Evolutionary conservation across 30 jellyfish, hydroid and myxozoan genomes (phyloP).

Genomic region (Hydractinia echinata): DNA sequence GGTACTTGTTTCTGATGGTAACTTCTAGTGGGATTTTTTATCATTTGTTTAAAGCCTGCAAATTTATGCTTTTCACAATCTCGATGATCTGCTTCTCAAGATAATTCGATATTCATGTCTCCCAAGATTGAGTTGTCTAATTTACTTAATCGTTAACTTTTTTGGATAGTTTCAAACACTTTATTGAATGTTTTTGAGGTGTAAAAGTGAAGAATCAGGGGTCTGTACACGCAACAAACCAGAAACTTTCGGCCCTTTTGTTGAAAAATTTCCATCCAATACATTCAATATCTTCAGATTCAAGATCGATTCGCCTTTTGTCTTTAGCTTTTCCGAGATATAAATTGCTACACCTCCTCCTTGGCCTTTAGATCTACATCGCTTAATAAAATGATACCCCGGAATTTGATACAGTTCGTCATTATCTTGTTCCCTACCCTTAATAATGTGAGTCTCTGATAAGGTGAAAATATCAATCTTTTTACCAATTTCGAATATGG

Average conservation of each 20-base stretch:
- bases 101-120: constrained; percentile 5
- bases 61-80: neutral
- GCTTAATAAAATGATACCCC: neutral
- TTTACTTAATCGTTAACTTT: neutral
- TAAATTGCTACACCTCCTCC: constrained; percentile 29
- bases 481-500: too few species aligned
- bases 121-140: neutral
- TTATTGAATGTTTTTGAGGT: neutral
- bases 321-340: constrained; percentile 22
- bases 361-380: neutral
- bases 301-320: constrained; percentile 27
- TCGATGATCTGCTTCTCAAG: too few species aligned
- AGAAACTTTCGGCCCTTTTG: neutral
- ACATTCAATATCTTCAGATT: constrained; percentile 26
- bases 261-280: constrained; percentile 11
- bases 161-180: neutral
- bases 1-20: too few species aligned
- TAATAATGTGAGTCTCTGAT: too few species aligned
- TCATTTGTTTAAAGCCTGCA: constrained; percentile 11
- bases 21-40: neutral
- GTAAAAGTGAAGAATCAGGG: constrained; percentile 2
- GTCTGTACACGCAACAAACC: constrained; percentile 25
- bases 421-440: too few species aligned
- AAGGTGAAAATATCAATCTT: too few species aligned
- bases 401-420: too few species aligned